phyloP scores from a whole-genome alignment of 1,140 invertebrate genomes.

The Trichoplusia ni region DNA sequence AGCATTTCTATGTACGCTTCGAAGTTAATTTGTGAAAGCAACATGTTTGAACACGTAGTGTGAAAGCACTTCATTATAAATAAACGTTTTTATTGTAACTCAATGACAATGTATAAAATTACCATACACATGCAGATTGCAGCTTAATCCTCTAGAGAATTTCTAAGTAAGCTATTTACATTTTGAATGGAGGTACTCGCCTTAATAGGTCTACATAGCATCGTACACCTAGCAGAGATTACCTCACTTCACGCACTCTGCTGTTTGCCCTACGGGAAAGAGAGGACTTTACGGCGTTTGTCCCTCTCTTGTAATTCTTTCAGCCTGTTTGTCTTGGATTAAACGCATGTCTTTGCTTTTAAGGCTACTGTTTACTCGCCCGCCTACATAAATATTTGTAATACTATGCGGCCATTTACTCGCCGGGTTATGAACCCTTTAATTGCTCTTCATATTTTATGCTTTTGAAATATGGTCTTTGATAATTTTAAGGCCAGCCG shows the following conservation, averaged over 20 bases:
- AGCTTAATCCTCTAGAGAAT: constrained; percentile 63
- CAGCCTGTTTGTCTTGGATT: constrained; percentile 74
- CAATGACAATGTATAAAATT: constrained; percentile 34
- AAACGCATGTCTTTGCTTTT: constrained; percentile 77
- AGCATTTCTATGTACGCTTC: too few relatives aligned
- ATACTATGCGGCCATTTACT: constrained; percentile 64
- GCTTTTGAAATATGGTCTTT: constrained; percentile 64
- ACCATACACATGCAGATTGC: constrained; percentile 68
- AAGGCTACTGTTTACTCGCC: constrained; percentile 74
- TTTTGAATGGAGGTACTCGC: constrained; percentile 60
- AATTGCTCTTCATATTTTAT: constrained; percentile 71
- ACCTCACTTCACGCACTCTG: constrained; percentile 62
- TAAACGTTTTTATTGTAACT: constrained; percentile 13
- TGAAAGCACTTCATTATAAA: constrained; percentile 17
- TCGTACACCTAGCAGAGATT: constrained; percentile 60
- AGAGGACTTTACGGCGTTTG: constrained; percentile 63
- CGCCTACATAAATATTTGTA: constrained; percentile 75
- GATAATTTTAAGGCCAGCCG: constrained; percentile 57
- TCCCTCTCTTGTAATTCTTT: constrained; percentile 73
- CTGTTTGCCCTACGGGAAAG: constrained; percentile 58
- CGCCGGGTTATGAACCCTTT: constrained; percentile 65
- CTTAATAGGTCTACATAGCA: constrained; percentile 60
- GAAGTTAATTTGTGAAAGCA: too few relatives aligned
- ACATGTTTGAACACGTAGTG: too few relatives aligned
- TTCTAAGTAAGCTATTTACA: constrained; percentile 71